Percentiles rank a stretch among this genome's conserved stretches.
These are phyloP conservation scores for Hirtodrosophila trivittata DNA, from an alignment of 2,888 invertebrate species.

Conservation along the genomic window DNA sequence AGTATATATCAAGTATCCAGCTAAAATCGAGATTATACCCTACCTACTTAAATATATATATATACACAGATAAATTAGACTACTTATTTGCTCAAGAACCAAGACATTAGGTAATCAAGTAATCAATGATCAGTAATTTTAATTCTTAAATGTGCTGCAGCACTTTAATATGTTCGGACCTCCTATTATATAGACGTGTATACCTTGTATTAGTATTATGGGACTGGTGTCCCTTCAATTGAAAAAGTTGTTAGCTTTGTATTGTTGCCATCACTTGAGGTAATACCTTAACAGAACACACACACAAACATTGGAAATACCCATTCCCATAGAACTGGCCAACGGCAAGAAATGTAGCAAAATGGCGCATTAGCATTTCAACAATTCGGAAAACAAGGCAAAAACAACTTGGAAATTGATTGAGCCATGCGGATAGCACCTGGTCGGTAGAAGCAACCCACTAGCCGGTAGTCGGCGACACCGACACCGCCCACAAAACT, in stretches of 20 bases:
- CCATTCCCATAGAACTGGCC: constrained; percentile 46
- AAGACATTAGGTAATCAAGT: not conserved
- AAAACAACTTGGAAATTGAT: constrained; percentile 62
- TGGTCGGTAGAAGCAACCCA: too few species aligned
- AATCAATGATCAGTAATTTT: constrained; percentile 3
- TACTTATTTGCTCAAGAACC: too few species aligned
- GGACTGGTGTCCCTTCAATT: not conserved
- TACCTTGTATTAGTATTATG: constrained; percentile 5
- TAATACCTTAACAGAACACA: not conserved
- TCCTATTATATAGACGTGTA: constrained; percentile 4
- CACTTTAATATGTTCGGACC: not conserved
- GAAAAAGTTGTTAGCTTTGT: not conserved
- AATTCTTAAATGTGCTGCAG: not conserved
- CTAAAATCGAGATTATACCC: too few species aligned
- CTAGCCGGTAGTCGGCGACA: too few species aligned
- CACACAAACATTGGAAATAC: constrained; percentile 10
- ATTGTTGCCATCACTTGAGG: not conserved
- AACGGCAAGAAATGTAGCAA: constrained; percentile 66
- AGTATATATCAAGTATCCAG: too few species aligned
- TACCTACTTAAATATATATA: too few species aligned
- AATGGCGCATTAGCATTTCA: constrained; percentile 78
- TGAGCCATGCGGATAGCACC: constrained; percentile 52
- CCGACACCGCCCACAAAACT: not conserved
- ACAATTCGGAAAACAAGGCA: constrained; percentile 54
- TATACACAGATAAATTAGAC: too few species aligned